Percentiles rank a stretch among this genome's conserved stretches.
Evolutionary conservation across 2,888 invertebrate genomes (phyloP).

Genomic region (Macrophya alboannulata): DNA sequence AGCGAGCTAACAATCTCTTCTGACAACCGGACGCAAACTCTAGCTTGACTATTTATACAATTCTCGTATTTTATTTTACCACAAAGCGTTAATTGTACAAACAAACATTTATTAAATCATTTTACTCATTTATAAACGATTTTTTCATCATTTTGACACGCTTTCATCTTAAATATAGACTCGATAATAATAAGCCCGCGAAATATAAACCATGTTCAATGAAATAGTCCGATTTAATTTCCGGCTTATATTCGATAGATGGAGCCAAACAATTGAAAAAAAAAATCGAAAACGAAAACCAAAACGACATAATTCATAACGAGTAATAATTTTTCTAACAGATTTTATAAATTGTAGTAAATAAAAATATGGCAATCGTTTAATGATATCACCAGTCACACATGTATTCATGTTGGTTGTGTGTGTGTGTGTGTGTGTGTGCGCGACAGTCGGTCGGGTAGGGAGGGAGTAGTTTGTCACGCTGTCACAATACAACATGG

Average conservation of each 20-base stretch:
- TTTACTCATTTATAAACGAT: not conserved
- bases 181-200: not conserved
- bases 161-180: not conserved
- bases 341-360: not conserved
- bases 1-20: constrained; percentile 37
- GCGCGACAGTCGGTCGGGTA: not conserved
- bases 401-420: not conserved
- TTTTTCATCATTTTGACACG: not conserved
- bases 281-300: not conserved
- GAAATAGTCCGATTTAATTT: not conserved
- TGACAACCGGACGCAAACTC: constrained; percentile 57
- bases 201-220: not conserved
- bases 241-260: not conserved
- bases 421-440: not conserved
- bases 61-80: not conserved
- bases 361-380: not conserved
- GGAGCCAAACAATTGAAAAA: not conserved
- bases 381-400: not conserved
- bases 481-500: constrained; percentile 29
- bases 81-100: not conserved
- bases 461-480: constrained; percentile 14
- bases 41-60: constrained; percentile 41
- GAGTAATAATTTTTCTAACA: not conserved
- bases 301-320: too few species aligned
- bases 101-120: not conserved